Evolutionary conservation across 2,797 vertebrate species (phyloP).

Genomic region (Platyrinchus mystaceus): DNA sequence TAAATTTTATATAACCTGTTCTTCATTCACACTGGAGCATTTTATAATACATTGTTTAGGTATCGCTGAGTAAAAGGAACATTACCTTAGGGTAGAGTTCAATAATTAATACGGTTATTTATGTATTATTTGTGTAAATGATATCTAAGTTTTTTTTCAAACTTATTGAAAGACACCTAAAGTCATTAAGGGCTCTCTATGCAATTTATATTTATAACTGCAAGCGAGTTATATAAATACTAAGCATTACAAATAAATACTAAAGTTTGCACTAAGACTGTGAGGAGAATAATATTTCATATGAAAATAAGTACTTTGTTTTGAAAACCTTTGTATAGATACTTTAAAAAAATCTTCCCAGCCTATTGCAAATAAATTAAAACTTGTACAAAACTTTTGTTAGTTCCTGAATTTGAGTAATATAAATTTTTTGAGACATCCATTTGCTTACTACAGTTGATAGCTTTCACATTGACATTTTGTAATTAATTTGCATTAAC

Average conservation of each 20-base stretch:
- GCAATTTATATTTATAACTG: neutral
- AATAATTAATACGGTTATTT: neutral
- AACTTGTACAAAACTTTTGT: neutral
- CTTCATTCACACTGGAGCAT: neutral
- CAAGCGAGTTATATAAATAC: neutral
- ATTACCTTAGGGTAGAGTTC: neutral
- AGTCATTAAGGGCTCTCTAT: neutral
- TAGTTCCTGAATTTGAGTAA: conserved; percentile 16
- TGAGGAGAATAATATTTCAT: neutral
- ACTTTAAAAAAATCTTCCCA: neutral
- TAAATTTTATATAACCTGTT: conserved; percentile 7
- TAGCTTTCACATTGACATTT: conserved; percentile 4
- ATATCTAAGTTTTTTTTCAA: neutral
- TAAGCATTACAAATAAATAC: neutral
- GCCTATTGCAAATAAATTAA: neutral
- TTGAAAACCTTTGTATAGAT: neutral
- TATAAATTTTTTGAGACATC: neutral
- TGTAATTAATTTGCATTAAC: conserved; percentile 18
- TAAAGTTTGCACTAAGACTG: neutral
- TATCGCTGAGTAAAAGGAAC: neutral
- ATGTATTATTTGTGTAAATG: neutral
- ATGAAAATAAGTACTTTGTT: neutral
- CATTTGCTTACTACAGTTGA: neutral
- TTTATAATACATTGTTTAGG: neutral
- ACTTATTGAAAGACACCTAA: neutral